phyloP scores from a whole-genome alignment of 92 coral and sea anemone genomes.

The Porites evermanni region DNA sequence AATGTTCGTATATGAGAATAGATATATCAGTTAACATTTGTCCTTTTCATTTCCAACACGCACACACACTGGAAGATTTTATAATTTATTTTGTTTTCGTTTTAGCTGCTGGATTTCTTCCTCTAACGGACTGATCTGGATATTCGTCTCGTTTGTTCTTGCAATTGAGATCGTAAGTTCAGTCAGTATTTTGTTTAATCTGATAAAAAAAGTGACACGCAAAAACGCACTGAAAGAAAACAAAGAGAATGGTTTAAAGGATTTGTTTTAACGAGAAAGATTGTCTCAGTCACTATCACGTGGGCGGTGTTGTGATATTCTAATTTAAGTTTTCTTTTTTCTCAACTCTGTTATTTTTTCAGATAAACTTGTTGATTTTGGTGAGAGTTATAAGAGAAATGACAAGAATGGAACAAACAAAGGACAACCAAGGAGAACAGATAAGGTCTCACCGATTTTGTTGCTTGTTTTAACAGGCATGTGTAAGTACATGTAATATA shows the following conservation, averaged over 20 bases:
- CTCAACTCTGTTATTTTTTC: neutral
- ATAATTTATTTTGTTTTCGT: neutral
- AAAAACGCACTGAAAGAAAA: no score
- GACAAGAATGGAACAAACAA: neutral
- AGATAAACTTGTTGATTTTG: neutral
- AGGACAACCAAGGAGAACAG: neutral
- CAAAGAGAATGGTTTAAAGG: no score
- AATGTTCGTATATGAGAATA: no score
- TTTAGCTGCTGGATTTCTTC: slow-evolving; percentile 4
- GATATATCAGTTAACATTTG: no score
- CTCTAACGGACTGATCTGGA: neutral
- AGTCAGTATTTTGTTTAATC: neutral
- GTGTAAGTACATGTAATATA: no score
- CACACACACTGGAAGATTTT: neutral
- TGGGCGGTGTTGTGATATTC: no score
- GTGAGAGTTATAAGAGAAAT: neutral
- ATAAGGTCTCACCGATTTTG: neutral
- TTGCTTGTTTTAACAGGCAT: neutral
- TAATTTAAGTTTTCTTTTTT: no score
- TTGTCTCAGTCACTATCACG: no score
- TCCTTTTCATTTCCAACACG: neutral
- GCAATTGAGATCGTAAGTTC: neutral
- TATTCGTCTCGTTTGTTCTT: neutral
- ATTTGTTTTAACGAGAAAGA: no score
- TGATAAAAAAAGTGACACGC: no score